phyloP scores from a whole-genome alignment of 2,113 vertebrate genomes.

The Tachycineta bicolor region DNA sequence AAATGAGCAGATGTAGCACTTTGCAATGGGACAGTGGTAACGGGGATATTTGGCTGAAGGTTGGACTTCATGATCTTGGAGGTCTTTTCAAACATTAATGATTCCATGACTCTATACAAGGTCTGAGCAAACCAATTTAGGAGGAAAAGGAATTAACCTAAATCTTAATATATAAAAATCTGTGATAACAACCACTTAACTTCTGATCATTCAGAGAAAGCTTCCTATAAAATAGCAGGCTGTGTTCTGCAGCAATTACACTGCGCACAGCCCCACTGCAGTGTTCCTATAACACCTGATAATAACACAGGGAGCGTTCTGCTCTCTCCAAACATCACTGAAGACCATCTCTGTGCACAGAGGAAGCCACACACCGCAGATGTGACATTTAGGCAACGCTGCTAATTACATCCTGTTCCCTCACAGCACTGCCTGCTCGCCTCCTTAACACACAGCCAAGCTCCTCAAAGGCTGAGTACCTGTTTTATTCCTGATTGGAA shows the following conservation, averaged over 20 bases:
- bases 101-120: neutral
- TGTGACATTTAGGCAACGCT: neutral
- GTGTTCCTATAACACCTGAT: neutral
- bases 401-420: neutral
- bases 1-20: neutral
- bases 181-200: neutral
- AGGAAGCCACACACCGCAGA: neutral
- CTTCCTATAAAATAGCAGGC: neutral
- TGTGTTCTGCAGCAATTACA: neutral
- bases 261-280: neutral
- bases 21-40: neutral
- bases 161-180: neutral
- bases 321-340: neutral
- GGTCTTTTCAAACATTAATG: neutral
- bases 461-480: neutral
- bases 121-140: neutral
- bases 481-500: slow-evolving; percentile 23
- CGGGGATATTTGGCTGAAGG: too few relatives aligned
- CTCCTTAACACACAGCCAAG: neutral
- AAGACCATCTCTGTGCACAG: neutral
- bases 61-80: neutral
- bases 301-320: neutral
- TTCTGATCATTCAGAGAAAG: neutral
- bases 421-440: neutral
- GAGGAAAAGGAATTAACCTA: neutral